Percentiles rank a stretch among this genome's conserved stretches.
These are phyloP conservation scores for Rhegmatorhina hoffmannsi DNA, from an alignment of 2,113 vertebrate species.

Conservation along the genomic window DNA sequence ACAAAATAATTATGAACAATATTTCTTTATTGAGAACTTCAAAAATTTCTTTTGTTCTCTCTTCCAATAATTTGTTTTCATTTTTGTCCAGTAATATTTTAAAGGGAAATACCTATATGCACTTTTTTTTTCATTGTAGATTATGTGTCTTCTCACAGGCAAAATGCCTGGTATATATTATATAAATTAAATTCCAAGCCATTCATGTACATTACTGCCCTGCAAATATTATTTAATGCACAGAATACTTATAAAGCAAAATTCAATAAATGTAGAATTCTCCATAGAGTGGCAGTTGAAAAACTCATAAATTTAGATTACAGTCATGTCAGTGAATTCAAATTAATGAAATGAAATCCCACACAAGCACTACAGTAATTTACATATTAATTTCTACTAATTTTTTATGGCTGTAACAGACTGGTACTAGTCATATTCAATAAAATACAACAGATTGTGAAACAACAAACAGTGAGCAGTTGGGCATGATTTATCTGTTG, in stretches of 20 bases:
- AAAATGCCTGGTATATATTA: not conserved
- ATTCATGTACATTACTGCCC: not conserved
- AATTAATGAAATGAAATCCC: slow-evolving; percentile 81
- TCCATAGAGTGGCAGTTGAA: slow-evolving; percentile 65
- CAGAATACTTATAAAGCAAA: slow-evolving; percentile 63
- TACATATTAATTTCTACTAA: slow-evolving; percentile 83
- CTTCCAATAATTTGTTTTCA: not conserved
- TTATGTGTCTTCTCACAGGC: not conserved
- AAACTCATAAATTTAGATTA: slow-evolving; percentile 82
- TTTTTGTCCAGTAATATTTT: not conserved
- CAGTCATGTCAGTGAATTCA: slow-evolving; percentile 80
- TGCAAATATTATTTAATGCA: slow-evolving; percentile 32
- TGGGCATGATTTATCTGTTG: slow-evolving; percentile 71
- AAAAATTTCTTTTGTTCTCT: not conserved
- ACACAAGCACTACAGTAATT: slow-evolving; percentile 74
- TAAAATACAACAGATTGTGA: slow-evolving; percentile 69
- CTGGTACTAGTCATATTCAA: slow-evolving; percentile 76
- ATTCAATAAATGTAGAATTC: slow-evolving; percentile 75
- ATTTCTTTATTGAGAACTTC: not conserved
- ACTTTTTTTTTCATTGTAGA: not conserved
- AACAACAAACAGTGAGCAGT: slow-evolving; percentile 67
- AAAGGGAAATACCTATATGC: not conserved
- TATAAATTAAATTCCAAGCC: not conserved
- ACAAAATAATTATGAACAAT: not conserved
- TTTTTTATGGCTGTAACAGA: slow-evolving; percentile 77